Conservation (phyloP, 1,140 invertebrate species). For the Diorhabda elongata region DNA sequence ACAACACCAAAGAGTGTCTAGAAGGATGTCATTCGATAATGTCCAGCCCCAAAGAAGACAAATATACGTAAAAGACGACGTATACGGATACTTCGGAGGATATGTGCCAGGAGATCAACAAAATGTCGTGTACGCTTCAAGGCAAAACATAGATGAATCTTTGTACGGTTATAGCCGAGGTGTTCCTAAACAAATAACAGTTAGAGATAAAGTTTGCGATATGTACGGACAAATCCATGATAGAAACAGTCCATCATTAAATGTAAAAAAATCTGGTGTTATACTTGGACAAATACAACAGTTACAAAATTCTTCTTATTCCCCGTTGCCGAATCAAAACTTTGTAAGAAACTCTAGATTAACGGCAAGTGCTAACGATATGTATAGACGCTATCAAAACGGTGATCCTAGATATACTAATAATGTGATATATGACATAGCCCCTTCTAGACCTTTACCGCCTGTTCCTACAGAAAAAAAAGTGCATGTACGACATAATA, state of each 20-base stretch:
- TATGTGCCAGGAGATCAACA: slow-evolving; percentile 16
- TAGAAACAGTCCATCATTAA: slow-evolving; percentile 5
- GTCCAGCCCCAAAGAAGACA: slow-evolving; percentile 15
- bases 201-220: slow-evolving; percentile 44
- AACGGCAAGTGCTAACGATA: slow-evolving; percentile 45
- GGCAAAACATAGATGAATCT: slow-evolving; percentile 28
- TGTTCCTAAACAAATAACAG: slow-evolving; percentile 33
- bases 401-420: slow-evolving; percentile 14
- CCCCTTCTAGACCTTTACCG: slow-evolving; percentile 38
- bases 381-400: slow-evolving; percentile 28
- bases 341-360: slow-evolving; percentile 43
- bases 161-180: slow-evolving; percentile 21
- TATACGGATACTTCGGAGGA: slow-evolving; percentile 27
- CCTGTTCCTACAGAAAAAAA: slow-evolving; percentile 34
- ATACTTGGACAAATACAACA: slow-evolving; percentile 40
- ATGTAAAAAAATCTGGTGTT: slow-evolving; percentile 36
- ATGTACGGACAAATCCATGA: slow-evolving; percentile 47
- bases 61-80: slow-evolving; percentile 31
- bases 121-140: slow-evolving; percentile 21
- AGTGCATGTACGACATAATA: slow-evolving; percentile 7
- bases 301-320: slow-evolving; percentile 27
- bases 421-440: slow-evolving; percentile 15
- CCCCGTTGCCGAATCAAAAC: slow-evolving; percentile 22
- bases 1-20: slow-evolving; percentile 14
- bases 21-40: slow-evolving; percentile 23